Evolutionary conservation across 1,140 invertebrate species (phyloP).

Genomic region (Polypedilum vanderplanki): DNA sequence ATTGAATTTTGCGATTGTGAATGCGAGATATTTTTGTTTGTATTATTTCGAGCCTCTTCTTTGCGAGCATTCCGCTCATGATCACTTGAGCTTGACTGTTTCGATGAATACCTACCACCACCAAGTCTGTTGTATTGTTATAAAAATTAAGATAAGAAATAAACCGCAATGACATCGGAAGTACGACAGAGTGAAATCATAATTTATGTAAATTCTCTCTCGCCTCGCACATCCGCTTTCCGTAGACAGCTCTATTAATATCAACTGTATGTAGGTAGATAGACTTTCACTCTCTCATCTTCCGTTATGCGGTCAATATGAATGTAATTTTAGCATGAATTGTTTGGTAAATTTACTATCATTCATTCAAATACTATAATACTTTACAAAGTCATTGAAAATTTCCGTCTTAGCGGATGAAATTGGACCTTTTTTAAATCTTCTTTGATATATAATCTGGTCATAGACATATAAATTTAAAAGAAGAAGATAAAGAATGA

Average conservation of each 20-base stretch:
- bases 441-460: too few relatives aligned
- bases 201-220: constrained; percentile 25
- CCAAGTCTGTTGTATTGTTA: not conserved
- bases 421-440: too few relatives aligned
- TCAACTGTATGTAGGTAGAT: too few relatives aligned
- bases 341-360: too few relatives aligned
- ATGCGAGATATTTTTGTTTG: constrained; percentile 33
- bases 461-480: too few relatives aligned
- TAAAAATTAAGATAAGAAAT: not conserved
- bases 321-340: not conserved
- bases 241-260: not conserved
- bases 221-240: not conserved
- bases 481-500: too few relatives aligned
- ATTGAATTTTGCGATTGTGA: constrained; percentile 41
- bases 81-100: not conserved
- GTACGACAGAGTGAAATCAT: not conserved
- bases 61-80: constrained; percentile 2
- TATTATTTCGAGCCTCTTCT: constrained; percentile 27
- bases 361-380: too few relatives aligned
- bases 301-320: not conserved
- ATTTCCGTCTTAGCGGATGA: too few relatives aligned
- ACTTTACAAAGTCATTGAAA: too few relatives aligned
- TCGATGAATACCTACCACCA: constrained; percentile 10
- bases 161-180: not conserved
- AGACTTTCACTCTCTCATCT: not conserved